Conservation (phyloP, 64 coral and sea anemone species). For the Stichodactyla mertensii region DNA sequence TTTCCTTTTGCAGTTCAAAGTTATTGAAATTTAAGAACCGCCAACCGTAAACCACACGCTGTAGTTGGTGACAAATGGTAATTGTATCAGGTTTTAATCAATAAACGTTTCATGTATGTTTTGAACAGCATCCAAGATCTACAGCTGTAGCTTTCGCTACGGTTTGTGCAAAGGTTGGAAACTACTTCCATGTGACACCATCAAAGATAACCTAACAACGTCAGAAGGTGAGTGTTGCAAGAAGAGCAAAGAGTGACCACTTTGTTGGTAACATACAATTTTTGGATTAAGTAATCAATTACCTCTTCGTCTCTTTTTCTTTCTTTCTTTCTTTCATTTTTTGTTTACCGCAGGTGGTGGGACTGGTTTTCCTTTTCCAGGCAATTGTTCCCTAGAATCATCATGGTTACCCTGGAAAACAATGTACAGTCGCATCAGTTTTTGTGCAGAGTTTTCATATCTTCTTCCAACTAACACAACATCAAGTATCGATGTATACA, state of each 20-base stretch:
- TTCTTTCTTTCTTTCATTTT: too few species aligned
- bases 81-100: too few species aligned
- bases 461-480: background rate
- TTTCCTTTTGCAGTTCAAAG: too few species aligned
- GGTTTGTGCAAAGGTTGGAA: background rate
- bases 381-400: background rate
- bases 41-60: too few species aligned
- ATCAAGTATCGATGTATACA: background rate
- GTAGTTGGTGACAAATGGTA: too few species aligned
- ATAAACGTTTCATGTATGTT: background rate
- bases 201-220: background rate
- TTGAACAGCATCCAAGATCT: background rate
- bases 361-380: background rate
- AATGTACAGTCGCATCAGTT: conserved; percentile 8
- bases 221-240: background rate
- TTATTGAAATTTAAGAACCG: too few species aligned
- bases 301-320: background rate
- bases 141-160: background rate
- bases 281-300: background rate
- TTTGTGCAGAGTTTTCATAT: conserved; percentile 6
- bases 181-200: background rate
- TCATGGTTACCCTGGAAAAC: background rate
- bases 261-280: too few species aligned
- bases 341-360: background rate
- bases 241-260: background rate